Evolutionary conservation across 2,113 vertebrate genomes (phyloP).

Genomic region (Elanoides forficatus): DNA sequence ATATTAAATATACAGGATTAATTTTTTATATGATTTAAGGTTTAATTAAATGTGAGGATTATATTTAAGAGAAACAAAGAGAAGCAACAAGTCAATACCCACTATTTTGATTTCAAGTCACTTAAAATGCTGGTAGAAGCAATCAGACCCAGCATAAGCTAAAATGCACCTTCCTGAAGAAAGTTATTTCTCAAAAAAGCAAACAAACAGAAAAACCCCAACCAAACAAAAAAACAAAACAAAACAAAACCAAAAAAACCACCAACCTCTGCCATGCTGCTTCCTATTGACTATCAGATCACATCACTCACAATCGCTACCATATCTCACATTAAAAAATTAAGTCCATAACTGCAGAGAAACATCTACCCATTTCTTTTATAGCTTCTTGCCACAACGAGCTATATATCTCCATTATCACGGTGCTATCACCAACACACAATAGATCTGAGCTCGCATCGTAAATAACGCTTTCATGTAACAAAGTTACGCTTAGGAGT

Average conservation of each 20-base stretch:
- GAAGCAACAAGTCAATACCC: neutral
- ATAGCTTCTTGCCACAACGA: constrained; percentile 28
- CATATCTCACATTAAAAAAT: constrained; percentile 60
- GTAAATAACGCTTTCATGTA: constrained; percentile 24
- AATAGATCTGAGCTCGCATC: neutral
- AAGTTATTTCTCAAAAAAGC: neutral
- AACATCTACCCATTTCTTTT: constrained; percentile 39
- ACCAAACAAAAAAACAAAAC: too few relatives aligned
- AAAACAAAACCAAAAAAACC: neutral
- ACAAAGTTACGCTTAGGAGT: neutral
- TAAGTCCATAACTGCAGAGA: constrained; percentile 49
- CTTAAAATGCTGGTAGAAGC: neutral
- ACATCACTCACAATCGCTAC: neutral
- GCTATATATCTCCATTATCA: constrained; percentile 42
- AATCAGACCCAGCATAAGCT: neutral
- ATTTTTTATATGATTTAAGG: neutral
- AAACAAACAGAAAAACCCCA: neutral
- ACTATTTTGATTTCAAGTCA: neutral
- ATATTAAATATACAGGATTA: neutral
- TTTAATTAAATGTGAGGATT: neutral
- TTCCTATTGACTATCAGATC: constrained; percentile 1
- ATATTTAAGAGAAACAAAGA: neutral
- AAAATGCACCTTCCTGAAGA: neutral
- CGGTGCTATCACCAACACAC: neutral
- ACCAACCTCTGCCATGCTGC: neutral